These are phyloP conservation scores for Thysanoteuthis rhombus DNA, from an alignment of 2,888 invertebrate genomes.

Conservation along the genomic window DNA sequence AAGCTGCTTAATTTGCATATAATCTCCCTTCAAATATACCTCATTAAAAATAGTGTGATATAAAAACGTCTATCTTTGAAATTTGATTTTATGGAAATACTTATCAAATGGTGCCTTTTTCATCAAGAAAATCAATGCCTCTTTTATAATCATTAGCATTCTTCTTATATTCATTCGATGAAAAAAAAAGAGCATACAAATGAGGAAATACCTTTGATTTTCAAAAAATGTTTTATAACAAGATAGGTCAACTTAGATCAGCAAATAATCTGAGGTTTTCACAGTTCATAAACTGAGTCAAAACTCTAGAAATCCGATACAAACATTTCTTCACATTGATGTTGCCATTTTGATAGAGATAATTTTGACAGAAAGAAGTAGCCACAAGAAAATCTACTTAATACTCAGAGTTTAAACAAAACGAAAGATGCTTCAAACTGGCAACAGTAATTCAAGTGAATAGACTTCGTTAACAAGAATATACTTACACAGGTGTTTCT, in stretches of 20 bases:
- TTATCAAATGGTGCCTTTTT: neutral
- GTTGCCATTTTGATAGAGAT: neutral
- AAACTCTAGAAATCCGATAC: neutral
- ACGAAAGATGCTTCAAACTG: neutral
- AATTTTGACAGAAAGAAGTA: neutral
- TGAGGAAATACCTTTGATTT: too few relatives aligned
- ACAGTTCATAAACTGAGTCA: neutral
- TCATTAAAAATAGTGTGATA: neutral
- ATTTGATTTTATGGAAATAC: neutral
- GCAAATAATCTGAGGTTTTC: neutral
- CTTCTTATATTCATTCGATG: neutral
- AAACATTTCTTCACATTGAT: neutral
- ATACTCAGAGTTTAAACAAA: neutral
- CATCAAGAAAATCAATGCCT: neutral
- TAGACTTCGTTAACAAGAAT: neutral
- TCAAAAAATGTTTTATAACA: too few relatives aligned
- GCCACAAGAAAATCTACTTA: neutral
- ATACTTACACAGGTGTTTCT: neutral
- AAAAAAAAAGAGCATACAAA: neutral
- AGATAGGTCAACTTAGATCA: too few relatives aligned
- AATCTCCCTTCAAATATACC: neutral
- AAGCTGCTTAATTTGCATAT: neutral
- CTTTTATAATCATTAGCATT: neutral
- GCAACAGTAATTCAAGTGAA: neutral
- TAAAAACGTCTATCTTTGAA: neutral